Conservation (phyloP, 2,888 invertebrate genomes). For the Escarpia spicata region DNA sequence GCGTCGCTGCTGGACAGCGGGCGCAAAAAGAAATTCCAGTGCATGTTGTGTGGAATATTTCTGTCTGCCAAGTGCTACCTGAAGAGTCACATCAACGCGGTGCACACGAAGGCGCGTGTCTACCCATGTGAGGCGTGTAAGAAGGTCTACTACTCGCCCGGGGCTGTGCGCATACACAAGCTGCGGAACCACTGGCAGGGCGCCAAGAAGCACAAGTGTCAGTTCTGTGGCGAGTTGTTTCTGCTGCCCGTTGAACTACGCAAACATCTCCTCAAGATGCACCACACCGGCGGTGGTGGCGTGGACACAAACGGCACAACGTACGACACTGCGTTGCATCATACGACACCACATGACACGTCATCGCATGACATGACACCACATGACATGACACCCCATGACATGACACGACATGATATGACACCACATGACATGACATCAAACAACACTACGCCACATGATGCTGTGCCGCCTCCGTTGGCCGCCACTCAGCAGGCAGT, state of each 20-base stretch:
- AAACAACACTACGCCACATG: neutral
- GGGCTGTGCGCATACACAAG: conserved; percentile 46
- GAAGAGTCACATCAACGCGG: conserved; percentile 47
- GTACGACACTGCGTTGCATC: neutral
- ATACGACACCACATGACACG: no score
- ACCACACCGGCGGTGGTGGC: conserved; percentile 26
- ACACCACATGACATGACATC: neutral
- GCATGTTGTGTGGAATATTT: conserved; percentile 46
- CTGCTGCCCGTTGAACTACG: conserved; percentile 45
- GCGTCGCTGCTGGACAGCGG: neutral
- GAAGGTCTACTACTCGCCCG: conserved; percentile 45
- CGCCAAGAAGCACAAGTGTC: conserved; percentile 44
- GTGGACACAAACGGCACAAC: neutral
- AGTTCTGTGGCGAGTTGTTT: conserved; percentile 43
- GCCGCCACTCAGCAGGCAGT: neutral
- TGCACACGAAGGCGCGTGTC: conserved; percentile 44
- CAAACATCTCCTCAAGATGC: conserved; percentile 43
- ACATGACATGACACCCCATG: neutral
- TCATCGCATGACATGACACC: no score
- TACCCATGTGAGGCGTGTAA: conserved; percentile 47
- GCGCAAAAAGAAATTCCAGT: conserved; percentile 44
- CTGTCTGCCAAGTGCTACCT: conserved; percentile 46
- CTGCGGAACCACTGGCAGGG: conserved; percentile 47
- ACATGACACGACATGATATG: neutral
- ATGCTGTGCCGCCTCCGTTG: neutral